Evolutionary conservation across 2,888 invertebrate species (phyloP).

Genomic region (Acleris holmiana): DNA sequence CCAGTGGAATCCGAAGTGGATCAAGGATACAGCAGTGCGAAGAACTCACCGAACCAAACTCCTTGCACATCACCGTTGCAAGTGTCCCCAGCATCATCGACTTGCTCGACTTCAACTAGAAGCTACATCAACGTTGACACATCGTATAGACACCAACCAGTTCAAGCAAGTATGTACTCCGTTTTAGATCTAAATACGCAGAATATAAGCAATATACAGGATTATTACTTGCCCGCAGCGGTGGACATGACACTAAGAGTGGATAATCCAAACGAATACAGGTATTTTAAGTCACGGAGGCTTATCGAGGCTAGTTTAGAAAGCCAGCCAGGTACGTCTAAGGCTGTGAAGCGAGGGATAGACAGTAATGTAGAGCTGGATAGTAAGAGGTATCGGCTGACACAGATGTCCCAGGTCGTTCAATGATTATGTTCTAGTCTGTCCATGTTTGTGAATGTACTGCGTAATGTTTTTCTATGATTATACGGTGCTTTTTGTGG

Average conservation of each 20-base stretch:
- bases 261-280: constrained; percentile 62
- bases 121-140: constrained; percentile 51
- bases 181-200: constrained; percentile 60
- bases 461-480: too few species aligned
- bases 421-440: constrained; percentile 60
- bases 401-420: constrained; percentile 73
- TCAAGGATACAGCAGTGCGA: constrained; percentile 73
- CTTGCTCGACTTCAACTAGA: constrained; percentile 58
- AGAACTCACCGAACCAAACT: constrained; percentile 68
- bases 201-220: constrained; percentile 46
- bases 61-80: constrained; percentile 66
- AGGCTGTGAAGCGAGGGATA: constrained; percentile 70
- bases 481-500: not conserved
- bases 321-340: constrained; percentile 57
- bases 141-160: constrained; percentile 57
- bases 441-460: constrained; percentile 50
- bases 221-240: constrained; percentile 60
- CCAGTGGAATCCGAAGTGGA: constrained; percentile 62
- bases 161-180: constrained; percentile 49
- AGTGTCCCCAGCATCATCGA: constrained; percentile 60
- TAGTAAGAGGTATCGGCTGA: constrained; percentile 67
- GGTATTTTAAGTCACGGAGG: constrained; percentile 65
- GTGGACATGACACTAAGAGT: constrained; percentile 63
- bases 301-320: constrained; percentile 68
- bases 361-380: constrained; percentile 66